Evolutionary conservation across 30 jellyfish, hydroid and myxozoan species (phyloP).

Genomic region (Hydractinia echinata): DNA sequence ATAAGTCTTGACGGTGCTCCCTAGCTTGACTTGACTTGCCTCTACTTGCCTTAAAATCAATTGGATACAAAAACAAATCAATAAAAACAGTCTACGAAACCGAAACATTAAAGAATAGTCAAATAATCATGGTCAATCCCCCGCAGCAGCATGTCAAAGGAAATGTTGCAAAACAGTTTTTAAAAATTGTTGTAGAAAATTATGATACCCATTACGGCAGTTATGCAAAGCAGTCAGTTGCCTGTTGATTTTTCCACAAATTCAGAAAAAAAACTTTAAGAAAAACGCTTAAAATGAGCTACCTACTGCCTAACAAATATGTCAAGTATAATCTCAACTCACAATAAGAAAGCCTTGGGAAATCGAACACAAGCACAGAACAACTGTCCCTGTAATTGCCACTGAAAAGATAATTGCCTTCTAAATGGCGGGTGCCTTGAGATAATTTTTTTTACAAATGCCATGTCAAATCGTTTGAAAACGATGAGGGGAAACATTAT

Average conservation of each 20-base stretch:
- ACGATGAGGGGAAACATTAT: constrained; percentile 8
- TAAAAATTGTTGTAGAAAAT: not conserved
- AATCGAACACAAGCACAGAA: not conserved
- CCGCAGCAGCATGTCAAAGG: no score
- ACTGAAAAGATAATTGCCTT: not conserved
- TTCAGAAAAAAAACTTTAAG: not conserved
- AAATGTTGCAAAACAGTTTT: constrained; percentile 3
- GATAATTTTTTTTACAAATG: not conserved
- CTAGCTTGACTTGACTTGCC: no score
- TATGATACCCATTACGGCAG: no score
- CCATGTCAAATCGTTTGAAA: not conserved
- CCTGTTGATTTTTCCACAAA: no score
- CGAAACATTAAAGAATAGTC: not conserved
- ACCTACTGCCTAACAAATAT: not conserved
- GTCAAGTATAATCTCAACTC: constrained; percentile 5
- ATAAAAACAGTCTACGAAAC: not conserved
- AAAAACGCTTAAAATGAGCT: not conserved
- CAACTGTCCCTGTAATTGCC: constrained; percentile 7
- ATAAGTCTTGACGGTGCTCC: no score
- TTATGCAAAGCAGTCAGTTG: no score
- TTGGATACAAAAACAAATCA: not conserved
- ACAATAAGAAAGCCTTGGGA: constrained; percentile 1
- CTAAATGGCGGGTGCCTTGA: not conserved
- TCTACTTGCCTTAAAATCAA: no score
- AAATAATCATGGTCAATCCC: no score